Evolutionary conservation across 2,888 invertebrate species (phyloP), one percentile per base, ranked within the genome.

Genomic region (Abrostola tripartita): DNA sequence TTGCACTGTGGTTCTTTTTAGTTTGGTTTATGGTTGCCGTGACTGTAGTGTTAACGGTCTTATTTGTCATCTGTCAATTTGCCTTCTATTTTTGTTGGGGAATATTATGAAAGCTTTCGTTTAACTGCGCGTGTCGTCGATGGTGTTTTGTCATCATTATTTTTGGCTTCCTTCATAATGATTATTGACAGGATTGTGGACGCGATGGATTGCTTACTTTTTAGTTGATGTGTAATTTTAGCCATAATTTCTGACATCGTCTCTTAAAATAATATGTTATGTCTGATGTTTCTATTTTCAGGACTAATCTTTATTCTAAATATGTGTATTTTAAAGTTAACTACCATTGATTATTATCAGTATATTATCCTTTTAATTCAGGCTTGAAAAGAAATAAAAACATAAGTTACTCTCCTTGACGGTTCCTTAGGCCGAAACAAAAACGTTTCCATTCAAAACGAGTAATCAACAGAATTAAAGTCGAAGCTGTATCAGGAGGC

Each of bases 21-120:
- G 8, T 38, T 51, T 90, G 89, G 92, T 82, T 74, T 59, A 52
- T 63, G 76, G 76, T 76, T 87, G 83, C 85, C 86, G 84, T 91
- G 90, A 88, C 90, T 87, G 86, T 83, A 83, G 92, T 92, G 92
- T 90, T 92, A 93, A 92, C 91, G 89, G 86, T 87, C 92, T 85
- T 92, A 94, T 94, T 94, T 94, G 93, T 94, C 94, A 94, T 92
- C 92, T 93, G 94, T 94, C 94, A 93, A 93, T 92, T 93, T 91
- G 87, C 88, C 91, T 88, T 93, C 91, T 94, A 93, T 93, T 93
- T 93, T 85, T 84, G 92, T 92, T 86, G 84, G 89, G 89, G 90
- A 89, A 86, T 90, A 90, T 91, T 90, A 90, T 91, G 90, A 92
- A 93, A 94, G 93, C 90, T 88, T 90, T 91, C 87, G 85, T 89